phyloP scores from a whole-genome alignment of 2,113 vertebrate species.

The Gavia stellata region DNA sequence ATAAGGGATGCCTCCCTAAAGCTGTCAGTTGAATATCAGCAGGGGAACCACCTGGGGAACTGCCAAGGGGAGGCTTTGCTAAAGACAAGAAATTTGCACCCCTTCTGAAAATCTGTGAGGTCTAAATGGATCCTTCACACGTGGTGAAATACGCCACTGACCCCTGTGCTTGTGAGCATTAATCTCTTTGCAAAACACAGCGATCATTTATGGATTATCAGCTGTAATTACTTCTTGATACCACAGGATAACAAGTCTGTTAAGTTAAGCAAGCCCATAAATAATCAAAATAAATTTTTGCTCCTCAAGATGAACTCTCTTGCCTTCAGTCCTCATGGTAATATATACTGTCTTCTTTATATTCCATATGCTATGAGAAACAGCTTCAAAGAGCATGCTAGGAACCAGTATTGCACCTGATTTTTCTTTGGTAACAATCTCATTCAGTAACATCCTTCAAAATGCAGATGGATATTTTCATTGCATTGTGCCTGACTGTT shows the following conservation, averaged over 20 bases:
- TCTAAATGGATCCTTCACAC: background rate
- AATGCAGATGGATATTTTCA: background rate
- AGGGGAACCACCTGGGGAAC: background rate
- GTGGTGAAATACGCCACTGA: background rate
- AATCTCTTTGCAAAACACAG: background rate
- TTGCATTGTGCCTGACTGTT: background rate
- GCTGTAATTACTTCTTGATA: background rate
- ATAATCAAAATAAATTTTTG: background rate
- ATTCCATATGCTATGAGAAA: background rate
- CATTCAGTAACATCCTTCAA: background rate
- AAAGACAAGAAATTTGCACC: background rate
- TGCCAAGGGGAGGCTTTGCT: background rate
- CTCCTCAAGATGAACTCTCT: background rate
- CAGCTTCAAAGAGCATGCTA: background rate
- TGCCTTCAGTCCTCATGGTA: background rate
- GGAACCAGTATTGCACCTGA: background rate
- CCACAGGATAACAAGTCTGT: background rate
- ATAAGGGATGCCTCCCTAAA: background rate
- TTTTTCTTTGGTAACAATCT: background rate
- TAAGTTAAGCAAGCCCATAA: background rate
- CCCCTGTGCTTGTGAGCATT: fast-evolving
- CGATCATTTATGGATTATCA: background rate
- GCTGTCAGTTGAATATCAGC: background rate
- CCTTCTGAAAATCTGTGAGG: background rate
- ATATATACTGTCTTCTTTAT: background rate